Conservation (phyloP, 2,113 vertebrate species). For the Benitochromis conjunctus region DNA sequence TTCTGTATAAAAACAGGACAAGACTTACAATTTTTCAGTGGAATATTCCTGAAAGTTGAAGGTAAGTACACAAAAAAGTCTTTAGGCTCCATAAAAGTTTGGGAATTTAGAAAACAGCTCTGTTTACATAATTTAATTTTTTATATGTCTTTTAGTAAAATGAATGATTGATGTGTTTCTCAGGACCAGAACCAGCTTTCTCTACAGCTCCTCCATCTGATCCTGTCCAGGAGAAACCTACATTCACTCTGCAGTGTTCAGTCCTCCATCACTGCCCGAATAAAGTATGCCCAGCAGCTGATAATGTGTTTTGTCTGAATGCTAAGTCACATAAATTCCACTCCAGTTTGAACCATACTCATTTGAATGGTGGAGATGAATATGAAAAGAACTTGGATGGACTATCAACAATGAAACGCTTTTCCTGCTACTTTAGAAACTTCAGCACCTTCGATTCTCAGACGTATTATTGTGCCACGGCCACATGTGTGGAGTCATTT, state of each 20-base stretch:
- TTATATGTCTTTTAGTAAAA: neutral
- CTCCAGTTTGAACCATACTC: neutral
- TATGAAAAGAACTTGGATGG: neutral
- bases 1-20: neutral
- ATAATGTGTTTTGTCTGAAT: slow-evolving; percentile 14
- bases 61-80: neutral
- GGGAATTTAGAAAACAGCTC: neutral
- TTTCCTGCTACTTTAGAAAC: neutral
- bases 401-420: neutral
- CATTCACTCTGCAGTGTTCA: slow-evolving; percentile 2
- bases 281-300: neutral
- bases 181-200: neutral
- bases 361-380: neutral
- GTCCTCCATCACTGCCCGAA: neutral
- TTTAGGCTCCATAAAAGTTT: fast-evolving
- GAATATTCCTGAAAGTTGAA: slow-evolving; percentile 6
- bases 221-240: neutral
- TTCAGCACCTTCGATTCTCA: neutral
- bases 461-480: slow-evolving; percentile 18
- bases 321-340: neutral
- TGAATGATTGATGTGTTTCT: neutral
- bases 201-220: neutral
- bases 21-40: neutral
- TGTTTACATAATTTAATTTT: fast-evolving
- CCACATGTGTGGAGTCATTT: neutral